A percentile compares a stretch with the other conserved stretches of the same genome.
phyloP scores from a whole-genome alignment of 2,888 invertebrate genomes.

The Rhagophthalmus giganteus region DNA sequence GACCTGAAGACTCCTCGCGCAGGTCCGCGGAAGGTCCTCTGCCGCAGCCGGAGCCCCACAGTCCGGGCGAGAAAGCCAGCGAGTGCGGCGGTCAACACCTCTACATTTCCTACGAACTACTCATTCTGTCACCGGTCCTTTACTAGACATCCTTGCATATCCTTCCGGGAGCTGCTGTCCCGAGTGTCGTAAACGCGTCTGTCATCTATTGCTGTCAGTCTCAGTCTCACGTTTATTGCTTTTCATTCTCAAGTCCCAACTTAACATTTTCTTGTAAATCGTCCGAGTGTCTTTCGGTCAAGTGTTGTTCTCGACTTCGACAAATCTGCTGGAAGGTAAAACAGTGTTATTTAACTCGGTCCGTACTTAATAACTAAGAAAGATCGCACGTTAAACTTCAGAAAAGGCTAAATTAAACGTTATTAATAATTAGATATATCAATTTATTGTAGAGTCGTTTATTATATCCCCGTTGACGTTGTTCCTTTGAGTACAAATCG shows the following conservation, averaged over 20 bases:
- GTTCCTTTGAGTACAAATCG: conserved; percentile 51
- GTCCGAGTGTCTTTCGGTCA: conserved; percentile 31
- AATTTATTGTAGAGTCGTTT: conserved; percentile 26
- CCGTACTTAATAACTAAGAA: conserved; percentile 21
- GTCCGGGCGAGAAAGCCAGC: conserved; percentile 61
- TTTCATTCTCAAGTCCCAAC: conserved; percentile 27
- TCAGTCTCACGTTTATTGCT: conserved; percentile 29
- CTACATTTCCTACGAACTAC: conserved; percentile 53
- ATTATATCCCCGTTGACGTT: conserved; percentile 38
- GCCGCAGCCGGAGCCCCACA: conserved; percentile 57
- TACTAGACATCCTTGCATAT: conserved; percentile 35
- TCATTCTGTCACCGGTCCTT: conserved; percentile 50
- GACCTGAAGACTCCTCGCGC: conserved; percentile 31
- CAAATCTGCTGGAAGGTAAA: conserved; percentile 27
- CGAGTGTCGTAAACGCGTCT: conserved; percentile 34
- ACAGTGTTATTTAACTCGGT: conserved; percentile 20
- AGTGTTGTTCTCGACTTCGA: conserved; percentile 27
- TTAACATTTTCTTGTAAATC: conserved; percentile 30
- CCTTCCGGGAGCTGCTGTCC: conserved; percentile 32
- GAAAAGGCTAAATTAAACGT: conserved; percentile 15
- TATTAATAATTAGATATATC: conserved; percentile 14
- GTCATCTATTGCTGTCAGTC: conserved; percentile 36
- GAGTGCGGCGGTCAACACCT: conserved; percentile 63
- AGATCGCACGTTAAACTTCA: conserved; percentile 10
- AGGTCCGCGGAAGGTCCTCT: conserved; percentile 38